Evolutionary conservation across 2,113 vertebrate genomes (phyloP), one percentile per base, ranked within the genome.

Genomic region (Leucosticte australis): DNA sequence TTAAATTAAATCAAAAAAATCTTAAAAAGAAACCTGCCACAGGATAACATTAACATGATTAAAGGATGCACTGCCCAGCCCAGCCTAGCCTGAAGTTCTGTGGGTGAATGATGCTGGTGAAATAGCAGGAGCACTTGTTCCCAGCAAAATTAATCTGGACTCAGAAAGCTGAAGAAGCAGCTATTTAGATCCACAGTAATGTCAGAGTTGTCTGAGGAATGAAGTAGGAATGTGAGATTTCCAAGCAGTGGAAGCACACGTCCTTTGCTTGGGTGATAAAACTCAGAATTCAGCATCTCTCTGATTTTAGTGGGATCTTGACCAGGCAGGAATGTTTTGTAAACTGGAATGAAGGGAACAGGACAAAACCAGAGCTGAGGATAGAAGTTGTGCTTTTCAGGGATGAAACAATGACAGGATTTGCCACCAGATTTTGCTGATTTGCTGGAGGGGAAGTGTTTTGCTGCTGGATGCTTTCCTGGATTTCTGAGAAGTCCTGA

Each of bases 21-120:
- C 53, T 91, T 82, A 13, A 79, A 71, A 84, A 82, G 83, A 68
- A 82, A 73, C 57, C 65, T 92, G 77, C 77, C 70, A 76, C 7
- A 16, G 70, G 74, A 71, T 89, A 69, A 49, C 47, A 92, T 92
- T 73, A 82, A 79, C 33, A 35, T 79, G 81, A 91, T 95, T 89
- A 84, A 95, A 87, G 87, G 67, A 82, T 20, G 35, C 73, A 52
- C 57, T 92, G 82, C 39, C 65, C 74, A 82, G 44, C 74, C 60
- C 65, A 67, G 83, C 80, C 50, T 65, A 44, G 79, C 80, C 68
- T 77, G 44, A 82, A 79, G 41, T 76, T 95, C 89, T 69, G 37
- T 0, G 0, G 47, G 63, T 79, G 87, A 94, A 82, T 85, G 69
- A 69, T 50, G 62, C 77, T 39, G 57, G 39, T 70, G 95, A 77